Evolutionary conservation across 2,797 vertebrate genomes (phyloP).

Genomic region (Huso huso): DNA sequence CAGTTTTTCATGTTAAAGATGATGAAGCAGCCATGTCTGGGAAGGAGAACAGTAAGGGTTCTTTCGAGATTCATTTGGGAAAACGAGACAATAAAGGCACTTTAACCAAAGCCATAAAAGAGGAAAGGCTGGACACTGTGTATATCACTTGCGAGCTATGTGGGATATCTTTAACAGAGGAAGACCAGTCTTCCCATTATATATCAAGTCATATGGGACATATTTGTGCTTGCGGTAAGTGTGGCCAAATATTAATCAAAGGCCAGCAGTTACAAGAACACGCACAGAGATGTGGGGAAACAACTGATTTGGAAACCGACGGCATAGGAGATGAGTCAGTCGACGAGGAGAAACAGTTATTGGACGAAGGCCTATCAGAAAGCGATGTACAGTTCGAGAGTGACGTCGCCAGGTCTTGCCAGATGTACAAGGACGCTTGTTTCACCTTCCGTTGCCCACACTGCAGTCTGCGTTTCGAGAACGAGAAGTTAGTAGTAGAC

Average conservation of each 20-base stretch:
- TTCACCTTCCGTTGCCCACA: constrained; percentile 82
- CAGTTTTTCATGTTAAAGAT: constrained; percentile 23
- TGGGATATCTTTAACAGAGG: constrained; percentile 72
- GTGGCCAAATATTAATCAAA: constrained; percentile 91
- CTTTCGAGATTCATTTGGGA: constrained; percentile 43
- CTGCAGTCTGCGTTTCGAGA: constrained; percentile 83
- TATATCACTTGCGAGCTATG: constrained; percentile 79
- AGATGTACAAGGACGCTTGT: constrained; percentile 62
- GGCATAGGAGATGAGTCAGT: constrained; percentile 63
- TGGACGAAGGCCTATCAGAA: constrained; percentile 75
- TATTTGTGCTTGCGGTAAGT: constrained; percentile 92
- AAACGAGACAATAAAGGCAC: constrained; percentile 39
- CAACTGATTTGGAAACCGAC: constrained; percentile 73
- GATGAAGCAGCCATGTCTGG: constrained; percentile 39
- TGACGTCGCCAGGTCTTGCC: constrained; percentile 57
- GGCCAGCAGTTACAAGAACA: constrained; percentile 93
- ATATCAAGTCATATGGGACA: constrained; percentile 91
- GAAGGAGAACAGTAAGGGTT: constrained; percentile 36
- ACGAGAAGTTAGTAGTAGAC: constrained; percentile 78
- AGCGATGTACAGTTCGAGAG: constrained; percentile 51
- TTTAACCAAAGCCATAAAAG: constrained; percentile 50
- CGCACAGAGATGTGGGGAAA: constrained; percentile 85
- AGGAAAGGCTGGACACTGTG: constrained; percentile 43
- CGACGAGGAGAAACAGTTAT: constrained; percentile 67
- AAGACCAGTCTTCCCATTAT: constrained; percentile 86